Percentiles rank a stretch among this genome's conserved stretches.
These are phyloP conservation scores for Drosophila kanapiae DNA, from an alignment of 1,140 invertebrate species.

Conservation along the genomic window DNA sequence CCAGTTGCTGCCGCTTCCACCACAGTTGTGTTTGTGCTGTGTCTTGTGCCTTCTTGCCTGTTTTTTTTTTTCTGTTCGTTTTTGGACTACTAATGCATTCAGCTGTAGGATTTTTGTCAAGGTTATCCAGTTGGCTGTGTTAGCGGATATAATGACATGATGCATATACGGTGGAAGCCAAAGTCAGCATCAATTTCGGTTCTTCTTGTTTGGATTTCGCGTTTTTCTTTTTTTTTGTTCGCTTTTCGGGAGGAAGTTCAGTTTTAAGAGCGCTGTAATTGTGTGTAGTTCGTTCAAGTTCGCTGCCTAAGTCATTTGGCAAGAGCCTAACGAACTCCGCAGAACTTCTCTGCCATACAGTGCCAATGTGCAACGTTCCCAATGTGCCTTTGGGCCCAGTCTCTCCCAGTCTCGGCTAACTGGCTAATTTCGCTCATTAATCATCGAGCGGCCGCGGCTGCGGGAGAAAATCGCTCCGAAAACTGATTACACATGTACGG, in stretches of 20 bases:
- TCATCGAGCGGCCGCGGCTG: constrained; percentile 47
- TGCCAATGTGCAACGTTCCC: constrained; percentile 48
- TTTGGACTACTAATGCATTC: constrained; percentile 85
- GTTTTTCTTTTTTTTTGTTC: constrained; percentile 8
- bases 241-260: constrained; percentile 67
- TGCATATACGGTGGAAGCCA: constrained; percentile 55
- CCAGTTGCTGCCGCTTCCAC: constrained; percentile 25
- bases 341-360: constrained; percentile 32
- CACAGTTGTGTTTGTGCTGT: constrained; percentile 1
- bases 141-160: constrained; percentile 83
- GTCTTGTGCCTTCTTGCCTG: background rate
- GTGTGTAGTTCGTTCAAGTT: constrained; percentile 77
- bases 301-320: constrained; percentile 78
- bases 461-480: constrained; percentile 44
- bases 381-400: constrained; percentile 28
- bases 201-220: constrained; percentile 22
- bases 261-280: constrained; percentile 70
- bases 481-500: constrained; percentile 76
- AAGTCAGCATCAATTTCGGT: constrained; percentile 50
- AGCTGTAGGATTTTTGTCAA: constrained; percentile 85
- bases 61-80: constrained; percentile 31
- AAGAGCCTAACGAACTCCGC: constrained; percentile 51
- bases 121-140: constrained; percentile 76
- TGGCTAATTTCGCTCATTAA: constrained; percentile 81
- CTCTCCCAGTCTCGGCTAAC: constrained; percentile 10